Evolutionary conservation across 2,113 vertebrate genomes (phyloP), one percentile per base, ranked within the genome.

Genomic region (Tympanuchus pallidicinctus): DNA sequence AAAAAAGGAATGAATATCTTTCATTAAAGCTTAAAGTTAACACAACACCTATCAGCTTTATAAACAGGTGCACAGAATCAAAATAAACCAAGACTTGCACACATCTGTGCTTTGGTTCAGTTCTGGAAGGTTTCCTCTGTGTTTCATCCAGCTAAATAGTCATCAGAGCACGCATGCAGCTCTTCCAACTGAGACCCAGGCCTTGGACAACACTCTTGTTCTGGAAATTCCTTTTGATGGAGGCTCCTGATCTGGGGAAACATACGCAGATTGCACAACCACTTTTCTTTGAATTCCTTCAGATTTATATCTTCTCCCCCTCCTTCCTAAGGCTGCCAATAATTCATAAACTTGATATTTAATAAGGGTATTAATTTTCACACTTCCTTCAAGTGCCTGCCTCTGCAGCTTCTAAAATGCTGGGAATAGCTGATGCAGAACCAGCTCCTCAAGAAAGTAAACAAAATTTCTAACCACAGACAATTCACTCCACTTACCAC

Each of bases 281-380:
- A n/a, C 61, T 67, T 59, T 75, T 34, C 52, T 10, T 14, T 34
- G 9, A 32, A 32, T 57, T 82, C 32, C 66, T 75, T 75, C 70
- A 67, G 52, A 65, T 82, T 75, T 71, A 56, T 25, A 25, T 82
- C 63, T 91, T 89, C 20, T 76, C 28, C 16, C 17, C 2, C 14
- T 82, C 13, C 8, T 13, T 59, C 70, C 48, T 72, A 34, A 65
- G 66, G 48, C 56, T 65, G 43, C 8, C 17, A 79, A 36, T 73
- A 93, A 94, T 79, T 93, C 40, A 61, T 82, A 85, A 88, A 61
- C 16, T 89, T 79, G 43, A 42, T 90, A 79, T 69, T 88, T 75
- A 88, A 52, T 70, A 56, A 65, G 22, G 54, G 67, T 85, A 88
- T 47, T 30, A 67, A 38, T 79, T 82, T 82, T 88, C 73, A 60